A percentile compares a stretch with the other conserved stretches of the same genome.
phyloP scores from a whole-genome alignment of 1,140 invertebrate genomes.

The Aphelenchoides besseyi region DNA sequence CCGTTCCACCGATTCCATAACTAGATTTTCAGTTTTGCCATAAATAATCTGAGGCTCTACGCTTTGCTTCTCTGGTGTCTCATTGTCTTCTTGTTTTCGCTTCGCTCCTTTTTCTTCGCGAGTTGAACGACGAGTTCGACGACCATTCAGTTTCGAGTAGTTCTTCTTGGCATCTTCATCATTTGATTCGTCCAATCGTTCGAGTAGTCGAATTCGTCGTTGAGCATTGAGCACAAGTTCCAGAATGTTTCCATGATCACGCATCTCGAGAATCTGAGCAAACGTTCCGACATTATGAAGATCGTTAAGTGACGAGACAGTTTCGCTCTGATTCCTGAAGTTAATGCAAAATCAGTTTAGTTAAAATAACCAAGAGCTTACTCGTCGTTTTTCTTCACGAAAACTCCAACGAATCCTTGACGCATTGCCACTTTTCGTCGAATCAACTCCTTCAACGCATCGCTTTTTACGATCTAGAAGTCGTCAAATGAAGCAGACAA shows the following conservation, averaged over 20 bases:
- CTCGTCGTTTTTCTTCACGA: conserved; percentile 87
- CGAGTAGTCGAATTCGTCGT: conserved; percentile 48
- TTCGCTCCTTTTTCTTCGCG: conserved; percentile 19
- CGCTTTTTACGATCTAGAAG: conserved; percentile 72
- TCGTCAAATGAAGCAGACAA: not conserved
- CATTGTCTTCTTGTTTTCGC: conserved; percentile 29
- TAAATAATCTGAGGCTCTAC: conserved; percentile 71
- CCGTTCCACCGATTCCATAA: conserved; percentile 81
- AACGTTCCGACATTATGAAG: conserved; percentile 89
- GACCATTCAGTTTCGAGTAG: conserved; percentile 42
- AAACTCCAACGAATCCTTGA: conserved; percentile 95
- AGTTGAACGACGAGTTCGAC: conserved; percentile 24
- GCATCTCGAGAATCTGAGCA: conserved; percentile 94
- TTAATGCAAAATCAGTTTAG: conserved; percentile 30
- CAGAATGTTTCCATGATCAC: conserved; percentile 86
- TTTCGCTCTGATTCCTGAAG: conserved; percentile 65
- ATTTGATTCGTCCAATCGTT: conserved; percentile 30
- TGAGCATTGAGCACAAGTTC: conserved; percentile 70
- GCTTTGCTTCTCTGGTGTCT: conserved; percentile 61
- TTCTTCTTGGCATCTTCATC: conserved; percentile 13
- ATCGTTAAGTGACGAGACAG: conserved; percentile 79
- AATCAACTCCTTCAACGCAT: conserved; percentile 81
- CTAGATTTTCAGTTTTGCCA: conserved; percentile 90
- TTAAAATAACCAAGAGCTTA: conserved; percentile 65
- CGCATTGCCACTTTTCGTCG: conserved; percentile 88